Percentiles rank a stretch among this genome's conserved stretches.
Conservation (phyloP, 2,113 vertebrate genomes). For the Tapirus terrestris region DNA sequence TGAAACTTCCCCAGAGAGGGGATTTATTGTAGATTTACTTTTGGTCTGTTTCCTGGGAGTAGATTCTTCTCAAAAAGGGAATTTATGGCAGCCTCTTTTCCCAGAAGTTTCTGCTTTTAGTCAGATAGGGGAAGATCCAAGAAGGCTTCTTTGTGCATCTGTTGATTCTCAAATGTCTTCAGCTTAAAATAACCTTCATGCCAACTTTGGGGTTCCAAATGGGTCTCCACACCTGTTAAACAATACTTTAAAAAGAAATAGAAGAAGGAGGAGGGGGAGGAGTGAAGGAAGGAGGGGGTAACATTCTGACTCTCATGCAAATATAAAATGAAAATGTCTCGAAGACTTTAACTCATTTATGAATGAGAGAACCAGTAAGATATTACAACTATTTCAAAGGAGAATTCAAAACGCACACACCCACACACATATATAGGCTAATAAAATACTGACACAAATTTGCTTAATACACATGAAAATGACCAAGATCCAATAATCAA, state of each 20-base stretch:
- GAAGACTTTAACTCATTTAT: background rate
- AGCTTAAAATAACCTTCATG: background rate
- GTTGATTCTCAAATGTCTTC: constrained; percentile 18
- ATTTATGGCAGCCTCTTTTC: background rate
- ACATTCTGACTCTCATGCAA: background rate
- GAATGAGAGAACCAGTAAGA: background rate
- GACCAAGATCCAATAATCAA: background rate
- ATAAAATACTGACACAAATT: background rate
- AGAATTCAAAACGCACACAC: background rate
- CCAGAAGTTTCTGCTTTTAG: background rate
- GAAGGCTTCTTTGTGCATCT: constrained; percentile 21
- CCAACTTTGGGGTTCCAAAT: background rate
- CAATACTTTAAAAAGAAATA: background rate
- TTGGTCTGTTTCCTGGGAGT: background rate
- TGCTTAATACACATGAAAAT: background rate
- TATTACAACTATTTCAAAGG: background rate
- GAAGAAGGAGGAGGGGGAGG: background rate
- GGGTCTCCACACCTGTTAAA: background rate
- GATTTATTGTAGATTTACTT: background rate
- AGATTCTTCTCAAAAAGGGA: background rate
- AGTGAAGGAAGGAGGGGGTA: background rate
- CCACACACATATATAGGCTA: background rate
- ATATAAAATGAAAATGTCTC: background rate
- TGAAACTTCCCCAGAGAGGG: background rate
- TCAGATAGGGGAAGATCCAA: background rate